phyloP scores from a whole-genome alignment of 1,140 invertebrate species.

The Zaprionus ghesquierei region DNA sequence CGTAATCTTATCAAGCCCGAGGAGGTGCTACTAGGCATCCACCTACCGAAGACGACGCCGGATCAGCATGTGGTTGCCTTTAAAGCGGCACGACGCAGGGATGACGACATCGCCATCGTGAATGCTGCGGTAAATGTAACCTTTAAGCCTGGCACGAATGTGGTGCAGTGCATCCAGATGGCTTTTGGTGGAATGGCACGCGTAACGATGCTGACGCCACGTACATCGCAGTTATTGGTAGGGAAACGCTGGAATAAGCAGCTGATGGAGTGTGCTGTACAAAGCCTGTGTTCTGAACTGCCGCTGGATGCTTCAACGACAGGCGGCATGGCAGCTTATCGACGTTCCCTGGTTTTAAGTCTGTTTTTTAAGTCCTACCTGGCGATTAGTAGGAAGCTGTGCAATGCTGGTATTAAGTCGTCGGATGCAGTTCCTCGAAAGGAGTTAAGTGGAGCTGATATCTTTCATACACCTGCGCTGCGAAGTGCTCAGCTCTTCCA shows the following conservation, averaged over 20 bases:
- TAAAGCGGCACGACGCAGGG: conserved; percentile 95
- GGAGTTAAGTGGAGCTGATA: conserved; percentile 84
- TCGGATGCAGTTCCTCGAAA: conserved; percentile 75
- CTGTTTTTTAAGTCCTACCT: conserved; percentile 96
- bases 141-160: conserved; percentile 84
- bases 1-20: conserved; percentile 89
- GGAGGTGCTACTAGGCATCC: conserved; percentile 91
- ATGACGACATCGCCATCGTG: conserved; percentile 98
- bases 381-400: conserved; percentile 86
- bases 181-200: conserved; percentile 96
- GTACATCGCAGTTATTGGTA: conserved; percentile 86
- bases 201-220: conserved; percentile 89
- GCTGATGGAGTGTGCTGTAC: conserved; percentile 87
- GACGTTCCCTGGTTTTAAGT: conserved; percentile 90
- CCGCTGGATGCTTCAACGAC: conserved; percentile 90
- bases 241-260: conserved; percentile 89
- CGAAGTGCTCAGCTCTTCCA: conserved; percentile 92
- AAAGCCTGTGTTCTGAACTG: conserved; percentile 88
- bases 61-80: conserved; percentile 93
- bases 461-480: conserved; percentile 86
- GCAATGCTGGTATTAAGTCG: conserved; percentile 82
- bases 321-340: conserved; percentile 94
- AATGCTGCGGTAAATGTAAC: conserved; percentile 91
- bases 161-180: conserved; percentile 87
- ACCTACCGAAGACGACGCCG: conserved; percentile 85